Percentiles rank a stretch among this genome's conserved stretches.
Evolutionary conservation across 2,888 invertebrate species (phyloP).

Genomic region (Tetranychus piercei): DNA sequence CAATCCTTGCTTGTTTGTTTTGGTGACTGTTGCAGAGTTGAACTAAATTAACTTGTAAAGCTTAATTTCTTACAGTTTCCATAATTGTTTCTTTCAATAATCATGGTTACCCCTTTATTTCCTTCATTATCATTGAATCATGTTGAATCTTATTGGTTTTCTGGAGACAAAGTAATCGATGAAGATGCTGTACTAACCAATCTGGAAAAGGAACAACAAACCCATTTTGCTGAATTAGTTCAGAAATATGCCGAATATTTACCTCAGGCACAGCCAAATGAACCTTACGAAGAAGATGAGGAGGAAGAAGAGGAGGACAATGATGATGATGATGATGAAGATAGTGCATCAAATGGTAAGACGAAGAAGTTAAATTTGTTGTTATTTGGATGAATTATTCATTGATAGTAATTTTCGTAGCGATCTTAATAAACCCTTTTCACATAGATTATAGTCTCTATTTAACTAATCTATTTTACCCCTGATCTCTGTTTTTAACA

Average conservation of each 20-base stretch:
- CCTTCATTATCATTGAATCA: constrained; percentile 21
- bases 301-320: constrained; percentile 23
- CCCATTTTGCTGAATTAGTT: constrained; percentile 14
- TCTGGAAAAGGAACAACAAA: constrained; percentile 20
- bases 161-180: constrained; percentile 19
- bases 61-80: no score
- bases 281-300: constrained; percentile 21
- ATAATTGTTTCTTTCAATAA: neutral
- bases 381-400: neutral
- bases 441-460: no score
- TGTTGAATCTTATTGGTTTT: constrained; percentile 21
- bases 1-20: no score
- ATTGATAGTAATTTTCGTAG: neutral
- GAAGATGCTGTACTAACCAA: constrained; percentile 19
- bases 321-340: constrained; percentile 23
- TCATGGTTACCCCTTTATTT: constrained; percentile 21
- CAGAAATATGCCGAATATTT: constrained; percentile 11
- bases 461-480: no score
- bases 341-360: constrained; percentile 13
- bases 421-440: no score
- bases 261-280: constrained; percentile 8
- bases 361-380: neutral
- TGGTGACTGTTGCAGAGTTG: no score
- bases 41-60: no score
- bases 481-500: no score